These are phyloP conservation scores for Caenorhabditis sp. DNA, from an alignment of 2,888 invertebrate genomes.

Conservation along the genomic window DNA sequence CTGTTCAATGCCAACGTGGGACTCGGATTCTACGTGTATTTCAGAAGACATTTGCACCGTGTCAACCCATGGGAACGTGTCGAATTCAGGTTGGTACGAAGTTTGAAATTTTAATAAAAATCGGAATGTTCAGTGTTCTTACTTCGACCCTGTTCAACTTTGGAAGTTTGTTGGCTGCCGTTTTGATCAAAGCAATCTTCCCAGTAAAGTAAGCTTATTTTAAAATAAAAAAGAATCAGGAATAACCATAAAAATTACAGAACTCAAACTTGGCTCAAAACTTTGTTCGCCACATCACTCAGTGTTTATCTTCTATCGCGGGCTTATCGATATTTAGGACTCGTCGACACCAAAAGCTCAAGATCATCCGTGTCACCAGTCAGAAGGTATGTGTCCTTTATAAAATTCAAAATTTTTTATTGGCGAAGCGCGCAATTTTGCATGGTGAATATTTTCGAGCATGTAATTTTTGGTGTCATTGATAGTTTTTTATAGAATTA, in stretches of 20 bases:
- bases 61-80: conserved; percentile 63
- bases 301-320: conserved; percentile 78
- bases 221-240: background rate
- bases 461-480: too few species aligned
- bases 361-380: conserved; percentile 42
- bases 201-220: conserved; percentile 76
- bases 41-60: conserved; percentile 62
- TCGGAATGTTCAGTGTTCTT: conserved; percentile 73
- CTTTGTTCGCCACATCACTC: conserved; percentile 79
- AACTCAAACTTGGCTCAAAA: conserved; percentile 74
- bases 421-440: background rate
- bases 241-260: conserved; percentile 14
- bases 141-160: conserved; percentile 83
- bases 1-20: conserved; percentile 84
- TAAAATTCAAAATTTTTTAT: background rate
- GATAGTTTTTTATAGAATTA: too few species aligned
- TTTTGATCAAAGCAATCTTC: conserved; percentile 82
- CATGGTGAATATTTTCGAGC: background rate
- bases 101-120: too few species aligned
- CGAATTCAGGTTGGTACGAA: too few species aligned
- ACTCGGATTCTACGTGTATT: conserved; percentile 81
- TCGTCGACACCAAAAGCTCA: conserved; percentile 74
- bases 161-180: conserved; percentile 88
- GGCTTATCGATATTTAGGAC: conserved; percentile 78
- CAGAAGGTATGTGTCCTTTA: conserved; percentile 26